Conservation (phyloP, 2,888 invertebrate genomes). For the Aethes cnicana region DNA sequence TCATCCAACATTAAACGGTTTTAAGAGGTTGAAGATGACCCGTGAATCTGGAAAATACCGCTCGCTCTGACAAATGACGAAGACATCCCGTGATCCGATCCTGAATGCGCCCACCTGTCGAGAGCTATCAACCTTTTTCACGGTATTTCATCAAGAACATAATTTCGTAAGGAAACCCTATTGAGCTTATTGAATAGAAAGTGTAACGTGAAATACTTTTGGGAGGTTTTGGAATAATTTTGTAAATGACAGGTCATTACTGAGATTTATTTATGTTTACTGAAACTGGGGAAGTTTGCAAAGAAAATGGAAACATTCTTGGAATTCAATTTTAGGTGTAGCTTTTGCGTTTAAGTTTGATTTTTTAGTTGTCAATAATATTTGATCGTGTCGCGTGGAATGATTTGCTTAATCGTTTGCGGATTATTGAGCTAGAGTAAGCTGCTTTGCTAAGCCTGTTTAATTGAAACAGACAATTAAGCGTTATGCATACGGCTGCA, state of each 20-base stretch:
- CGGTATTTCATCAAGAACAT: constrained; percentile 30
- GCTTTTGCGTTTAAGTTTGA: not conserved
- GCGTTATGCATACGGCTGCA: not conserved
- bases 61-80: constrained; percentile 27
- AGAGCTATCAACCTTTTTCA: constrained; percentile 31
- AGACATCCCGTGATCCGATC: constrained; percentile 22
- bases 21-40: constrained; percentile 19
- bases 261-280: constrained; percentile 13
- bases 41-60: constrained; percentile 25
- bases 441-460: not conserved
- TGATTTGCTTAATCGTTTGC: not conserved
- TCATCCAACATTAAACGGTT: constrained; percentile 17
- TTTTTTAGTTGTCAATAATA: not conserved
- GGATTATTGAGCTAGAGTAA: not conserved
- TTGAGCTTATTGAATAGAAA: constrained; percentile 30
- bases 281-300: not conserved
- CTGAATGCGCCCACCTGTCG: constrained; percentile 30
- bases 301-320: not conserved
- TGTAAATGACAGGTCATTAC: constrained; percentile 28
- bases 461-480: constrained; percentile 10
- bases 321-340: too few species aligned
- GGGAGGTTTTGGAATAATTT: constrained; percentile 24
- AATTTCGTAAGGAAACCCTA: constrained; percentile 30
- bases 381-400: not conserved
- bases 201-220: constrained; percentile 25